Evolutionary conservation across 2,113 vertebrate genomes (phyloP).

Genomic region (Microcebus lehilahytsara): DNA sequence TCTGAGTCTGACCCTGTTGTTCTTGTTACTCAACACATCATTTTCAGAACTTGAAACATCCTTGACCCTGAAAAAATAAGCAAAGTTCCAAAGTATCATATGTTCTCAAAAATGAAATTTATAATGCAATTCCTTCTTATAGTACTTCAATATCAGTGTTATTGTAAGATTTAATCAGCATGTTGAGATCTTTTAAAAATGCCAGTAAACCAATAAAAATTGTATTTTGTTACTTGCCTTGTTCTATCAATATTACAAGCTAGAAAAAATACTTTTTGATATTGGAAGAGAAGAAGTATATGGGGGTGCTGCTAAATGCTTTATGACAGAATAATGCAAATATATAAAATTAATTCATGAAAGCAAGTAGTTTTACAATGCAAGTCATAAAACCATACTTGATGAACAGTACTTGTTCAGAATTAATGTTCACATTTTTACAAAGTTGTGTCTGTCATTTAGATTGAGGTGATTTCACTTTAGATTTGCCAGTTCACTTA

Average conservation of each 20-base stretch:
- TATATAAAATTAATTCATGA: slow-evolving; percentile 31
- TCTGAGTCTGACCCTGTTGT: neutral
- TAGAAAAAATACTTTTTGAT: neutral
- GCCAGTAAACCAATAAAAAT: neutral
- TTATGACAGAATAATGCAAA: slow-evolving; percentile 22
- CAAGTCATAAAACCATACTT: slow-evolving; percentile 57
- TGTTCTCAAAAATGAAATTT: neutral
- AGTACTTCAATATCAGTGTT: neutral
- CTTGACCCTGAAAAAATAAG: slow-evolving; percentile 6
- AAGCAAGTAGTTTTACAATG: slow-evolving; percentile 21
- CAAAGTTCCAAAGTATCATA: neutral
- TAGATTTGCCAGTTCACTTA: slow-evolving; percentile 49
- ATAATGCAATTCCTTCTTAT: neutral
- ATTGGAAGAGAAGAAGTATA: neutral
- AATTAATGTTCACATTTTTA: slow-evolving; percentile 47
- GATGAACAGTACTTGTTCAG: slow-evolving; percentile 4
- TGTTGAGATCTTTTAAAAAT: neutral
- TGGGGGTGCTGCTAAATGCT: neutral
- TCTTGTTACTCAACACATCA: neutral
- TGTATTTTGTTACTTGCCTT: neutral
- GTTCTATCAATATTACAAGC: neutral
- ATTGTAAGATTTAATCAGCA: neutral
- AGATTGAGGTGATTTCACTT: slow-evolving; percentile 63
- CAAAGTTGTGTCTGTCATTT: neutral
- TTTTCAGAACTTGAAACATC: neutral